Evolutionary conservation across 2,113 vertebrate genomes (phyloP).

Genomic region (Bubo blakistoni): DNA sequence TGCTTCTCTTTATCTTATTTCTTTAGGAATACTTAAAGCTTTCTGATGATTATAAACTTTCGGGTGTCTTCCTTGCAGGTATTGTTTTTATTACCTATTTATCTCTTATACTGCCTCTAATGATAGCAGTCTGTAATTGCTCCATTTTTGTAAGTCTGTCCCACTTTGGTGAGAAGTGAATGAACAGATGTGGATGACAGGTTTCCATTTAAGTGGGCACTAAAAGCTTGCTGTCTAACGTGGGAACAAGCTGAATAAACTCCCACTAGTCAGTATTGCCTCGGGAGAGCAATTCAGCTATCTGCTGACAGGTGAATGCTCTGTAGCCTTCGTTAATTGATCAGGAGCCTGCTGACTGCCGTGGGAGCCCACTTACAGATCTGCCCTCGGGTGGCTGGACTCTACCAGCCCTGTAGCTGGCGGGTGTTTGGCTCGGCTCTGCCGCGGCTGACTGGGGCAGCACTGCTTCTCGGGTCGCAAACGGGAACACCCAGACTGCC

Average conservation of each 20-base stretch:
- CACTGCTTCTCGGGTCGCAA: background rate
- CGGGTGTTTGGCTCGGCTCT: rapidly evolving
- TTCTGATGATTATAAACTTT: conserved; percentile 76
- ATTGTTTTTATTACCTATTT: conserved; percentile 41
- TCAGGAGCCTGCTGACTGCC: background rate
- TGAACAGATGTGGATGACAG: background rate
- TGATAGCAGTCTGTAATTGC: background rate
- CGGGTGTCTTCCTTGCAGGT: conserved; percentile 86
- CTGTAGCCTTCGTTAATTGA: background rate
- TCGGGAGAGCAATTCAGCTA: background rate
- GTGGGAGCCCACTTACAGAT: background rate
- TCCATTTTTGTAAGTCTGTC: background rate
- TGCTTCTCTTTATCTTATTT: conserved; percentile 14
- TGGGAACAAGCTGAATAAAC: background rate
- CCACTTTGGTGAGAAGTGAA: background rate
- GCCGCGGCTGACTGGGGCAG: background rate
- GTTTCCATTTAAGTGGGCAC: background rate
- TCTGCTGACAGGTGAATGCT: background rate
- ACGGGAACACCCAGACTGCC: background rate
- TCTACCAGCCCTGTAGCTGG: background rate
- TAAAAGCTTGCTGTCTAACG: background rate
- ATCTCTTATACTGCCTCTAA: background rate
- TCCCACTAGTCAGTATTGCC: background rate
- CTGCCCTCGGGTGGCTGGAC: background rate
- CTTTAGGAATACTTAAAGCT: conserved; percentile 83